Evolutionary conservation across 2,888 invertebrate genomes (phyloP), one percentile per base, ranked within the genome.

Genomic region (Temnothorax rugatulus): DNA sequence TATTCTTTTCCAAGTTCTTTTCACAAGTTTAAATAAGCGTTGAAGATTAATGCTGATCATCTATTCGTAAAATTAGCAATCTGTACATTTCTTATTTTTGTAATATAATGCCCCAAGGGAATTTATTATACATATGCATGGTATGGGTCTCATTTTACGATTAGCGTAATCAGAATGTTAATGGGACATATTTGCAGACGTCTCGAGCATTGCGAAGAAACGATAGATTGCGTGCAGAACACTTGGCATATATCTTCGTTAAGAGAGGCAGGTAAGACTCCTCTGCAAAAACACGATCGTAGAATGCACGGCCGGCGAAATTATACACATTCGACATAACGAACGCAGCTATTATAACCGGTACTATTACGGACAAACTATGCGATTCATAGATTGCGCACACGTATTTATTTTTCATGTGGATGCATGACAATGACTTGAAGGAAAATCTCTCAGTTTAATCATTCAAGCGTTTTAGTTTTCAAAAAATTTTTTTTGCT

Each of bases 111-210:
- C 5, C 25, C 5, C 25, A 25, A 47, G 2, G 11, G 9, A 54
- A 54, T 54, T 21, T 52, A 54, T 52, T 52, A 18, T n/a, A 52
- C n/a, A 54, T 8, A 34, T 15, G 21, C 34, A 3, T 15, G 52
- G 34, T 11, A 50, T 5, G 52, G 3, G 15, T 15, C 25, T 18
- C 25, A 34, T 57, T 64, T 13, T 25, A 44, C 18, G 44, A 74
- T 47, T 34, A 61, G 21, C 18, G 21, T 50, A 61, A 74, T 74
- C 29, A 61, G 74, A 44, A 75, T 21, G 61, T 75, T 75, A 61
- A 63, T 21, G 18, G 34, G 13, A 13, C 4, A 50, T 25, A 76
- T 38, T 64, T 64, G 61, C 75, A 15, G n/a, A 34, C 41, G 59
- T 61, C 21, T 21, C 15, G 61, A 74, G 13, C 21, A 61, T 74